Evolutionary conservation across 2,113 vertebrate genomes (phyloP).

Genomic region (Hymenochirus boettgeri): DNA sequence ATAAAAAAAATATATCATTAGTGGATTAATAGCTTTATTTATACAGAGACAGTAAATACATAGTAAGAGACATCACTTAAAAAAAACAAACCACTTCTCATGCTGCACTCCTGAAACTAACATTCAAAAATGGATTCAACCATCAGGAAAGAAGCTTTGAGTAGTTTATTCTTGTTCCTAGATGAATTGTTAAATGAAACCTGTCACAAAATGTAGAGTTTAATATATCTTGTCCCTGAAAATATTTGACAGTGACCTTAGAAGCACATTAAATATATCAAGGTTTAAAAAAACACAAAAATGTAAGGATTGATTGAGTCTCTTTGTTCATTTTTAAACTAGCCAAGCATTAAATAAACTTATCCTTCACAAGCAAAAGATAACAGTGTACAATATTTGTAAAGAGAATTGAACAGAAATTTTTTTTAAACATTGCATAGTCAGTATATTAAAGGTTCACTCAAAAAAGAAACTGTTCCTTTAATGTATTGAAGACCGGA

Average conservation of each 20-base stretch:
- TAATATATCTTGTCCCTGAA: background rate
- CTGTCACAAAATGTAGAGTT: background rate
- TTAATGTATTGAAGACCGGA: too few species aligned
- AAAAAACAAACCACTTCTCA: too few species aligned
- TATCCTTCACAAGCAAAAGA: background rate
- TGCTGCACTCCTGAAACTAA: too few species aligned
- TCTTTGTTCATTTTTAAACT: slow-evolving; percentile 1
- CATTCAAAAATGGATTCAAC: too few species aligned
- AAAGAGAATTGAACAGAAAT: too few species aligned
- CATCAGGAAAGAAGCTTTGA: background rate
- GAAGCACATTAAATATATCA: background rate
- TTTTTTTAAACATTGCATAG: too few species aligned
- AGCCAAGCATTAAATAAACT: background rate
- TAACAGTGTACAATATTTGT: background rate
- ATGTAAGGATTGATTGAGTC: slow-evolving; percentile 2
- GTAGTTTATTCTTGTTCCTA: background rate
- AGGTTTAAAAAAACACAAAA: background rate
- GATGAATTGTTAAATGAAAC: background rate
- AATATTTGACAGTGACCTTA: background rate
- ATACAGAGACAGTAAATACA: too few species aligned
- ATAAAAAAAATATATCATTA: too few species aligned
- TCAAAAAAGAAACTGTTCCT: too few species aligned
- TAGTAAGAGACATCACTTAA: too few species aligned
- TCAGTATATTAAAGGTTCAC: too few species aligned
- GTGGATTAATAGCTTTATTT: too few species aligned